These are phyloP conservation scores for Petrocephalus zakoni DNA, from an alignment of 2,113 vertebrate genomes.

Conservation along the genomic window DNA sequence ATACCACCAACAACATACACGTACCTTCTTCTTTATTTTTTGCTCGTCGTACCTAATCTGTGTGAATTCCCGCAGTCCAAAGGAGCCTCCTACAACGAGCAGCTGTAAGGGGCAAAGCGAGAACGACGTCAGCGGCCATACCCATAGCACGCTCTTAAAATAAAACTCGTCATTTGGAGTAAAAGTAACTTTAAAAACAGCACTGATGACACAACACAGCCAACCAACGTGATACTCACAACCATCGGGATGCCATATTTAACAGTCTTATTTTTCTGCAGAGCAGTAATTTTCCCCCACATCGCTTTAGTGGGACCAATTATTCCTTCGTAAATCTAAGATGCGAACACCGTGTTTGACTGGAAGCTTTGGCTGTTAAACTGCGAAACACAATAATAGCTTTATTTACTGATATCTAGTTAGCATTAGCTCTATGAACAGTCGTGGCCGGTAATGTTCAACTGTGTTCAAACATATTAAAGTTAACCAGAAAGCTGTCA, in stretches of 20 bases:
- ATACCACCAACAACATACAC: not conserved
- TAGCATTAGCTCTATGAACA: not conserved
- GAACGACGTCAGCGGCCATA: not conserved
- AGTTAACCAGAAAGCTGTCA: not conserved
- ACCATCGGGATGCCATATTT: conserved; percentile 81
- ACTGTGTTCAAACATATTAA: not conserved
- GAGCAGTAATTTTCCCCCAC: conserved; percentile 37
- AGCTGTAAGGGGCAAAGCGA: conserved; percentile 59
- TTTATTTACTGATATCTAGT: not conserved
- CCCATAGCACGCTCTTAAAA: not conserved
- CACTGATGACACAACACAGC: not conserved
- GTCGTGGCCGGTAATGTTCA: not conserved
- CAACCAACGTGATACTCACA: conserved; percentile 52
- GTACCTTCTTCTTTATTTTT: conserved; percentile 71
- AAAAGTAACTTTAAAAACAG: not conserved
- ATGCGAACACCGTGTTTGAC: not conserved
- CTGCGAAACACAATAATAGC: not conserved
- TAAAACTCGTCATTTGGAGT: not conserved
- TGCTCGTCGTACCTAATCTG: conserved; percentile 88
- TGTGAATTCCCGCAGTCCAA: conserved; percentile 85
- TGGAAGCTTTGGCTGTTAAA: not conserved
- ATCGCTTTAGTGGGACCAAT: conserved; percentile 28
- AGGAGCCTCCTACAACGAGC: conserved; percentile 84
- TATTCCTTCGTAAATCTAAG: not conserved
- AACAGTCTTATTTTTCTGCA: conserved; percentile 62